Evolutionary conservation across 2,888 invertebrate genomes (phyloP).

Genomic region (Hemistola chrysoprasaria): DNA sequence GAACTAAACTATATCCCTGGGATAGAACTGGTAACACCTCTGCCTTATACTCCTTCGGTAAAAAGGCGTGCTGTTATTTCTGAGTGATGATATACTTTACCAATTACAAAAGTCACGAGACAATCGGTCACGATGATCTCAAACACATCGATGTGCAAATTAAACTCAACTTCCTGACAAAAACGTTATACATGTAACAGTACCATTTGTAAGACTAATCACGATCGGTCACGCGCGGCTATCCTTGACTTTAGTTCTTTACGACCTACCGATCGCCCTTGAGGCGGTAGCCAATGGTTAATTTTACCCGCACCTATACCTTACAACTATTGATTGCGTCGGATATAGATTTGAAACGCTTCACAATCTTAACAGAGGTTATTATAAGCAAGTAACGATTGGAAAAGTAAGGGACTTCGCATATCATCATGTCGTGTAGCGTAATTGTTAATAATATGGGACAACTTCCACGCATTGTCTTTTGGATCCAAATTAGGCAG

Average conservation of each 20-base stretch:
- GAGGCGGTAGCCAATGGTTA: too few species aligned
- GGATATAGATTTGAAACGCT: slow-evolving; percentile 45
- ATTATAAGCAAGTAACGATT: too few species aligned
- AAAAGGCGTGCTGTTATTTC: too few species aligned
- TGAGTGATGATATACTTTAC: slow-evolving; percentile 3
- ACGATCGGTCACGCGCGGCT: slow-evolving; percentile 49
- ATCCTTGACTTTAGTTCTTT: slow-evolving; percentile 38
- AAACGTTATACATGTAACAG: slow-evolving; percentile 27
- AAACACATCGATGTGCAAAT: slow-evolving; percentile 7
- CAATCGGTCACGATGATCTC: background rate
- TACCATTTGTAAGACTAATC: slow-evolving; percentile 41
- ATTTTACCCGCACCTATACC: too few species aligned
- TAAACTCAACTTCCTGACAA: slow-evolving; percentile 12
- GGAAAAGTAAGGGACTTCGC: too few species aligned
- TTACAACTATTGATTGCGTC: slow-evolving; percentile 49
- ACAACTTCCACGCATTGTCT: too few species aligned
- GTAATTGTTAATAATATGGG: too few species aligned
- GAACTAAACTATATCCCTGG: too few species aligned
- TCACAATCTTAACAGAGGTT: slow-evolving; percentile 19
- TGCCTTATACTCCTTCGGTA: too few species aligned
- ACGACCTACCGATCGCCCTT: slow-evolving; percentile 7
- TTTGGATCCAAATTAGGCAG: too few species aligned
- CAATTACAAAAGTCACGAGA: background rate
- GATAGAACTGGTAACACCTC: too few species aligned
- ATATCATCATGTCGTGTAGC: too few species aligned